A percentile compares a stretch with the other conserved stretches of the same genome.
Evolutionary conservation across 2,888 invertebrate species (phyloP).

Genomic region (Drosophila stalkeri): DNA sequence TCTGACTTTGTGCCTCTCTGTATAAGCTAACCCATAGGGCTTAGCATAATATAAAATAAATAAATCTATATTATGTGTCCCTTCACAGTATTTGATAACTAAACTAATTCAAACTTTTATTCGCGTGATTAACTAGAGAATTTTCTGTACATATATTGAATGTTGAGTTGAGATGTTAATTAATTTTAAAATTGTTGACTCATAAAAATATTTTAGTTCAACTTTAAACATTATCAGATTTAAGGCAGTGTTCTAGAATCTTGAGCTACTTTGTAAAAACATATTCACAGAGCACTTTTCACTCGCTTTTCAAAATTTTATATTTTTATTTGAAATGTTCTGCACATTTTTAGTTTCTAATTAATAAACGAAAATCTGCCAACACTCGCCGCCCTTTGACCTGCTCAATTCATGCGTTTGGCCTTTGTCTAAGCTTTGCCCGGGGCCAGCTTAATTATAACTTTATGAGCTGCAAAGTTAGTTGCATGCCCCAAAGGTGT

Average conservation of each 20-base stretch:
- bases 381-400: not conserved
- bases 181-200: too few relatives aligned
- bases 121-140: not conserved
- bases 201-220: not conserved
- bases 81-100: not conserved
- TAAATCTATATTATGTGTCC: not conserved
- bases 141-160: not conserved
- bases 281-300: not conserved
- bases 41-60: too few relatives aligned
- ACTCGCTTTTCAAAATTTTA: not conserved
- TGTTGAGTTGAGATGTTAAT: not conserved
- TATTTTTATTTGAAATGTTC: not conserved
- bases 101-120: not conserved
- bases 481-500: slow-evolving; percentile 64
- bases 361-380: slow-evolving; percentile 10
- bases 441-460: slow-evolving; percentile 64
- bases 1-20: not conserved
- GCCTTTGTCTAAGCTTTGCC: slow-evolving; percentile 21
- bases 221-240: not conserved
- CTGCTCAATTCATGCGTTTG: slow-evolving; percentile 12
- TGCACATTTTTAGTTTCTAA: slow-evolving; percentile 1
- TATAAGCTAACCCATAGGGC: too few relatives aligned
- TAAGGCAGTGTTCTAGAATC: not conserved
- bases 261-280: too few relatives aligned
- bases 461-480: slow-evolving; percentile 57